Conservation (phyloP, 2,888 invertebrate species). For the Epinotia nisella region DNA sequence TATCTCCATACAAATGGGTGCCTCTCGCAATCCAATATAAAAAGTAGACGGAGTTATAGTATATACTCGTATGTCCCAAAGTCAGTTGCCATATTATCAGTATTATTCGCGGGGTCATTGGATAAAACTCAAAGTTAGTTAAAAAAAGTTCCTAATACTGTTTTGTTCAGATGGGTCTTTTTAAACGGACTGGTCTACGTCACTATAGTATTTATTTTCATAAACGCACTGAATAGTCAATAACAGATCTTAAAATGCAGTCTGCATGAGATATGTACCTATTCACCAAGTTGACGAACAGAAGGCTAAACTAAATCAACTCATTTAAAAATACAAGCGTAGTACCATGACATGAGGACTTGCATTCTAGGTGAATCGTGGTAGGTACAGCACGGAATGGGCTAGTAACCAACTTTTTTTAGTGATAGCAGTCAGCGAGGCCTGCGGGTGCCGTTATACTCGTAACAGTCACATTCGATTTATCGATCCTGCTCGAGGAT, state of each 20-base stretch:
- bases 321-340: slow-evolving; percentile 10
- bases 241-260: not conserved
- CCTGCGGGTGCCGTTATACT: slow-evolving; percentile 34
- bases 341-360: slow-evolving; percentile 26
- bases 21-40: not conserved
- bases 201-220: not conserved
- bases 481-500: slow-evolving; percentile 34
- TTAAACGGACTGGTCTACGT: not conserved
- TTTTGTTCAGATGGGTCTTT: too few relatives aligned
- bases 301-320: not conserved
- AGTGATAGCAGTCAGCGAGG: slow-evolving; percentile 26
- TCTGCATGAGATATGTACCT: not conserved
- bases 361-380: slow-evolving; percentile 38
- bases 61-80: not conserved
- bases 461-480: slow-evolving; percentile 28
- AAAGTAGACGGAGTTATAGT: too few relatives aligned
- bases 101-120: not conserved
- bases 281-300: not conserved
- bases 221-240: not conserved
- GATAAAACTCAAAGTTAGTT: too few relatives aligned
- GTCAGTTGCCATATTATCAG: not conserved
- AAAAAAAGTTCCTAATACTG: too few relatives aligned
- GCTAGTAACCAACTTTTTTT: slow-evolving; percentile 44
- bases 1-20: not conserved
- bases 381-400: slow-evolving; percentile 28